Percentiles rank a stretch among this genome's conserved stretches.
Conservation (phyloP, 2,888 invertebrate species). For the Strigamia crassipes region DNA sequence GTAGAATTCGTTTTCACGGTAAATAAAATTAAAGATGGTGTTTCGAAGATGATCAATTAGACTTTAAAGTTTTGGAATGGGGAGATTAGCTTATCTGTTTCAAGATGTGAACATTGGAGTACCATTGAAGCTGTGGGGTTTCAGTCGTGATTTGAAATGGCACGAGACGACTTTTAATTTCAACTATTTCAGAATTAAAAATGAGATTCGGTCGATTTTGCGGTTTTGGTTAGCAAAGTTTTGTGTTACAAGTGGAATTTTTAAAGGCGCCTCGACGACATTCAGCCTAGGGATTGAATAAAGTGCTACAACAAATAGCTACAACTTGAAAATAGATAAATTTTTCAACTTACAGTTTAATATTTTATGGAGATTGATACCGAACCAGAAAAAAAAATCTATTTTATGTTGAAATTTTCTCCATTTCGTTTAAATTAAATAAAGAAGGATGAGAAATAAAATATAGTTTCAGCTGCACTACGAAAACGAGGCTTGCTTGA, state of each 20-base stretch:
- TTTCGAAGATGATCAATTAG: slow-evolving; percentile 18
- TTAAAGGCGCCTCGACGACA: background rate
- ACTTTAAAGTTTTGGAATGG: background rate
- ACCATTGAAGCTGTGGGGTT: background rate
- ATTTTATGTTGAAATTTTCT: too few species aligned
- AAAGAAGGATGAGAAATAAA: too few species aligned
- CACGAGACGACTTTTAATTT: background rate
- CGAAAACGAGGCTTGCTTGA: too few species aligned
- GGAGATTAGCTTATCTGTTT: background rate
- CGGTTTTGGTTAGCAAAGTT: background rate
- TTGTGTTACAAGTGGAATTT: slow-evolving; percentile 18
- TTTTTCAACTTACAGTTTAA: too few species aligned
- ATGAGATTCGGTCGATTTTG: background rate
- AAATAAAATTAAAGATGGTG: slow-evolving; percentile 32
- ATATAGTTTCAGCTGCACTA: too few species aligned
- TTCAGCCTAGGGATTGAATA: background rate
- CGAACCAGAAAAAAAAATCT: too few species aligned
- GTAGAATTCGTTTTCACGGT: background rate
- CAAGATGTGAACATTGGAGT: background rate
- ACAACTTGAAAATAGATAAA: too few species aligned
- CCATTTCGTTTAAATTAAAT: too few species aligned
- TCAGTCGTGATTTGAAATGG: background rate
- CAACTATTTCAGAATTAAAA: background rate
- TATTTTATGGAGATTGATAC: too few species aligned
- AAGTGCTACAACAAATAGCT: background rate